These are phyloP conservation scores for Champsocephalus esox DNA, from an alignment of 2,797 vertebrate species.

Conservation along the genomic window DNA sequence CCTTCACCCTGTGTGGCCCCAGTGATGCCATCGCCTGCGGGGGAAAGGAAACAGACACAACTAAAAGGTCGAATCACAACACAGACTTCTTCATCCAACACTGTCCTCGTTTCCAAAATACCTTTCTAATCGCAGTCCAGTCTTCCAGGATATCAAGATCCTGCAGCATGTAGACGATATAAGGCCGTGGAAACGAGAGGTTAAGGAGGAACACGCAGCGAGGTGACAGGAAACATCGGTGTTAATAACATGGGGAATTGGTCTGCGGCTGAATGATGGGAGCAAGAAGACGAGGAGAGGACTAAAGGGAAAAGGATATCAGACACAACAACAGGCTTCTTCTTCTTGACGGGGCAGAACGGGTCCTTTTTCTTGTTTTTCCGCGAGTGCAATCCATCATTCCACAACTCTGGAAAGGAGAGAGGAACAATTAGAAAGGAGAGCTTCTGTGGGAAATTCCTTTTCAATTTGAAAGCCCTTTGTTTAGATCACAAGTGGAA, in stretches of 20 bases:
- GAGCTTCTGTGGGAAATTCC: not conserved
- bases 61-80: constrained; percentile 42
- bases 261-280: not conserved
- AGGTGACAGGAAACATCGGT: not conserved
- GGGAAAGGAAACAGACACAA: constrained; percentile 32
- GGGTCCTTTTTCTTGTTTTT: constrained; percentile 98
- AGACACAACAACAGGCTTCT: constrained; percentile 97
- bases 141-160: constrained; percentile 99
- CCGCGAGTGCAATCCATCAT: constrained; percentile 95
- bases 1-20: constrained; percentile 94
- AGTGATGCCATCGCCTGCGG: constrained; percentile 95
- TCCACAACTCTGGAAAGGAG: constrained; percentile 92
- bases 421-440: constrained; percentile 17
- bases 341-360: constrained; percentile 97
- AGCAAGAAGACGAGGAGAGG: not conserved
- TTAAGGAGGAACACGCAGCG: constrained; percentile 77
- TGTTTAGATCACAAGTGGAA: not conserved
- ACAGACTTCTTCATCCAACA: not conserved
- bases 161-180: constrained; percentile 99
- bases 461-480: not conserved
- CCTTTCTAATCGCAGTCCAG: constrained; percentile 99
- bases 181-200: constrained; percentile 87
- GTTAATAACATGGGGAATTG: not conserved
- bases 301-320: constrained; percentile 91
- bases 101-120: constrained; percentile 55